Base-by-base conservation (phyloP, 1,140 invertebrate genomes). In the Anastatus disparis region DNA sequence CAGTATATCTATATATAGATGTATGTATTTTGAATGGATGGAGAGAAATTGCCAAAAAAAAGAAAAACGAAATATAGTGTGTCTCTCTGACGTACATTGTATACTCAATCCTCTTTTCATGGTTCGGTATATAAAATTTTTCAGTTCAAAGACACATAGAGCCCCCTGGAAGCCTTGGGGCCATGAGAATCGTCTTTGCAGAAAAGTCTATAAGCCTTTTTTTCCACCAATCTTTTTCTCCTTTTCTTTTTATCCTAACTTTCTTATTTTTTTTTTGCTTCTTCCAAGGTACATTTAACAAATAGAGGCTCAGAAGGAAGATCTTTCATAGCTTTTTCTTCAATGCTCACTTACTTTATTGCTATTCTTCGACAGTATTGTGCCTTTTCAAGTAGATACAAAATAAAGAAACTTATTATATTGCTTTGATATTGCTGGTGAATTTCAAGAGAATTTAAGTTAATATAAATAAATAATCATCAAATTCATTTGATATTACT, bases 111-210 rank as follows among this genome's bases (percentile, higher is more conserved):
- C 35, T 40, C 9, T 56, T 56, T 42, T 35, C 4, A 35, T 35
- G 7, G 53, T 40, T 42, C 8, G 22, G 35, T 58, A 58, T n/a
- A n/a, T n/a, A n/a, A n/a, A n/a, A n/a, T 12, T 58, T 58, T 58
- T 58, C 55, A n/a, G 24, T 20, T 26, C 15, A 58, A 42, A n/a
- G n/a, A n/a, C n/a, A n/a, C n/a, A n/a, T n/a, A n/a, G 20, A 31
- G 22, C 22, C 1, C 29, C 27, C 31, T 17, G 13, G 2, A 27
- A 17, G 22, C 15, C 24, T 53, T 26, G 24, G 26, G 26, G 1
- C 53, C 55, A 35, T 40, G 55, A 35, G 29, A 58, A 58, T 42
- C 20, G 35, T 20, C 35, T 42, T 42, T 24, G 55, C 53, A 22
- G 13, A 17, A n/a, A n/a, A n/a, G n/a, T n/a, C n/a, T n/a, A n/a